Base-by-base conservation (phyloP, 2,797 vertebrate genomes). In the Periophthalmus magnuspinnatus region DNA sequence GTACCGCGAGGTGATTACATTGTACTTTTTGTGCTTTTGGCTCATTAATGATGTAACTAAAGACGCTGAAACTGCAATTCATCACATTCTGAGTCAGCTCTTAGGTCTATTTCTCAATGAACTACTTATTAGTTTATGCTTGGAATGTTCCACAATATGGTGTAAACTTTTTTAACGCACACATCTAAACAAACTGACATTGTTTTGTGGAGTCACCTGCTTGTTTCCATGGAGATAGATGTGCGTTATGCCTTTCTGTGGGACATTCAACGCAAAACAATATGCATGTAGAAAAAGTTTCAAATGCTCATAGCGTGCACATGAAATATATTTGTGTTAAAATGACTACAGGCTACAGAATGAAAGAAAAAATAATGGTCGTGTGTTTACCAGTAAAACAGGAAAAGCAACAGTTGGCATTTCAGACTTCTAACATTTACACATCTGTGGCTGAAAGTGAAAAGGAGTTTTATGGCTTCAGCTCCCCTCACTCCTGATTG, bases 361-460 rank as follows among this genome's bases (percentile, higher is more conserved):
- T 21, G 19, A n/a, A 52, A 21, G 19, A 22, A 24, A 55, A 9
- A 58, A 14, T 11, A 58, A 41, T 21, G 1, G 8, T 0, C 1
- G 7, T 9, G 10, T 11, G 1, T 61, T n/a, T 38, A 38, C 19
- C 19, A 9, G 17, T 13, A 60, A 36, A 61, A 61, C 59, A 21
- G n/a, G 21, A 62, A 41, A 41, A 24, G 10, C 19, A 45, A 10
- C 17, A 59, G 54, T 7, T 62, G n/a, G 22, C 21, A 50, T 64
- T 22, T 7, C 45, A 10, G 21, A 11, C 6, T 22, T 21, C 2
- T 54, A 22, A 22, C 21, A 22, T 55, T 55, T 54, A 54, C 52
- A 54, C 52, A 54, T 17, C 32, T 34, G 48, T 33, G 64, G 67
- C 32, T 50, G 24, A 81, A 82, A 72, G 75, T 70, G 75, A 84